phyloP scores from a whole-genome alignment of 1,140 invertebrate species.

The Reticulitermes speratus region DNA sequence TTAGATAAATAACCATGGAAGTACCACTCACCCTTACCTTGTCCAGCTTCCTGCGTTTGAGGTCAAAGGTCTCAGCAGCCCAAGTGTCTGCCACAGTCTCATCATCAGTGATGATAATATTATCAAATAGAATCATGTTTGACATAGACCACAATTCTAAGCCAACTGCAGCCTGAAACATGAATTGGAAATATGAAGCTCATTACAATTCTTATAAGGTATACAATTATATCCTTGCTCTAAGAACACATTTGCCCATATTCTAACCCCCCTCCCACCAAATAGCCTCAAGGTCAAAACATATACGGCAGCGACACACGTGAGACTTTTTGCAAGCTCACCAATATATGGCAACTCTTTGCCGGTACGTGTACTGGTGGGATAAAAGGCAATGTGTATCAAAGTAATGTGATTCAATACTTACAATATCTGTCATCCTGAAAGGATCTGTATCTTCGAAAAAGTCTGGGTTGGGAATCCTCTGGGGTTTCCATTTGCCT shows the following conservation, averaged over 20 bases:
- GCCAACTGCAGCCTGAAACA: slow-evolving; percentile 80
- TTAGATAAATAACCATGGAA: not conserved
- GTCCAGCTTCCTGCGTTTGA: slow-evolving; percentile 79
- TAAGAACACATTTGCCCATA: too few relatives aligned
- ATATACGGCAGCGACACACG: too few relatives aligned
- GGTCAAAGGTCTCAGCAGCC: slow-evolving; percentile 79
- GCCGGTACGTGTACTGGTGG: too few relatives aligned
- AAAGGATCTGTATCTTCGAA: slow-evolving; percentile 92
- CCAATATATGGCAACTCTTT: too few relatives aligned
- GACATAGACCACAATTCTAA: slow-evolving; percentile 99
- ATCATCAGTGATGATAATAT: slow-evolving; percentile 90
- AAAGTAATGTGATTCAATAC: slow-evolving; percentile 44
- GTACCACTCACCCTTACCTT: slow-evolving; percentile 69
- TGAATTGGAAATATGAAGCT: slow-evolving; percentile 33
- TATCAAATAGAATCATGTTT: slow-evolving; percentile 91
- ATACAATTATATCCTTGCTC: too few relatives aligned
- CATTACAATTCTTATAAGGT: not conserved
- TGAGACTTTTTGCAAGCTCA: too few relatives aligned
- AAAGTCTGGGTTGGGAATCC: slow-evolving; percentile 88
- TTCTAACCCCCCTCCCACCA: too few relatives aligned
- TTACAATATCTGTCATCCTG: slow-evolving; percentile 89
- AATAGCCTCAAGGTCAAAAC: too few relatives aligned
- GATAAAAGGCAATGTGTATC: too few relatives aligned
- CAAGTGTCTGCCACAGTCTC: slow-evolving; percentile 74
- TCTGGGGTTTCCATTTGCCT: slow-evolving; percentile 88